A percentile compares a stretch with the other conserved stretches of the same genome.
phyloP scores from a whole-genome alignment of 2,797 vertebrate species.

The Crenuchus spilurus region DNA sequence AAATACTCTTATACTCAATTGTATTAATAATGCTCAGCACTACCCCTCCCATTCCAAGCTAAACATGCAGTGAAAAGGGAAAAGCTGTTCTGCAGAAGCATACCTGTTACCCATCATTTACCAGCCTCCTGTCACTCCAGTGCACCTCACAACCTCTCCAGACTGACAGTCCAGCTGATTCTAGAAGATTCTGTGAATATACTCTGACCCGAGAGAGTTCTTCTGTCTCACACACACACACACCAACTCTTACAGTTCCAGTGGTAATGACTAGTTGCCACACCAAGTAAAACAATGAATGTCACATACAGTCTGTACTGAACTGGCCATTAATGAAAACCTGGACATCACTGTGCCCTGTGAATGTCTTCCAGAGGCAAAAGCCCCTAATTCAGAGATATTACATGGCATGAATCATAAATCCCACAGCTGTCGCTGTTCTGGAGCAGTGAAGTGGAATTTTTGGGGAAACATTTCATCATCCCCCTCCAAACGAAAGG shows the following conservation, averaged over 20 bases:
- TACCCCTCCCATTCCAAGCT: background rate
- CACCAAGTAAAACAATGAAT: background rate
- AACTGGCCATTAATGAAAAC: constrained; percentile 3
- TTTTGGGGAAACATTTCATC: background rate
- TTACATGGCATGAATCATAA: background rate
- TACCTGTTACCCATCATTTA: background rate
- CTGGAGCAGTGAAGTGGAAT: background rate
- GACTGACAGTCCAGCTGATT: background rate
- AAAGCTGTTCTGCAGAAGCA: background rate
- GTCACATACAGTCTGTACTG: background rate
- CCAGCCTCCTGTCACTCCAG: background rate
- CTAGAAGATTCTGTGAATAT: background rate
- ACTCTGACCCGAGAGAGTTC: background rate
- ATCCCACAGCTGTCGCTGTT: background rate
- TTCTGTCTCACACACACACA: background rate
- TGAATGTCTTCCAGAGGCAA: background rate
- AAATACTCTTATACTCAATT: background rate
- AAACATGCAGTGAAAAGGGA: background rate
- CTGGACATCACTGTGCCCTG: background rate
- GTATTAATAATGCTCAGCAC: background rate
- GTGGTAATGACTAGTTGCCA: background rate
- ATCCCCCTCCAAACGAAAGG: background rate
- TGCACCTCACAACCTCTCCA: background rate
- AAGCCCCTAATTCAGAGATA: background rate
- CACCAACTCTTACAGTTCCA: constrained; percentile 2